These are phyloP conservation scores for Rhingia rostrata DNA, from an alignment of 2,888 invertebrate genomes.

Conservation along the genomic window DNA sequence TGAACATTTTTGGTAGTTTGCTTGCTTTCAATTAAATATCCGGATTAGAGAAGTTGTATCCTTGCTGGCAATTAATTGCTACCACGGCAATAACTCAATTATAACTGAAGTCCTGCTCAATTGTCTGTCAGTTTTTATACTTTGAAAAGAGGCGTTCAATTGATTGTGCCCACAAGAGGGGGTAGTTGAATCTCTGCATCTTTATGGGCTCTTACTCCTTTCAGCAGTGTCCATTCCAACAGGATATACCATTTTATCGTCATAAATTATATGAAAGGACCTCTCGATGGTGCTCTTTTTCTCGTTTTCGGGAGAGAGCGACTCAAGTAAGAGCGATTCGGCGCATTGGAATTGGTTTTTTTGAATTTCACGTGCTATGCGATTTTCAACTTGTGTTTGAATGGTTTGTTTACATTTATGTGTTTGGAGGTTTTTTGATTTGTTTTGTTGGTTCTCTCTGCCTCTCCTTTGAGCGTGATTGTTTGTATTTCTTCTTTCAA, in stretches of 20 bases:
- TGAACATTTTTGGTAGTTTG: constrained; percentile 79
- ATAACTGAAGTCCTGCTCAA: constrained; percentile 81
- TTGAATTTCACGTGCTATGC: constrained; percentile 63
- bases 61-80: constrained; percentile 48
- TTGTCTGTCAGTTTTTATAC: constrained; percentile 82
- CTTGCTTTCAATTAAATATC: constrained; percentile 18
- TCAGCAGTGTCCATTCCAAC: constrained; percentile 54
- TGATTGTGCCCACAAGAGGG: constrained; percentile 12
- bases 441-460: constrained; percentile 15
- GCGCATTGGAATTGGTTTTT: constrained; percentile 25
- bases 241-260: constrained; percentile 51
- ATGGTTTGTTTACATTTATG: constrained; percentile 72
- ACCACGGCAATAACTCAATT: constrained; percentile 79
- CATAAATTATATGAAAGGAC: constrained; percentile 65
- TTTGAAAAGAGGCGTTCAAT: constrained; percentile 61
- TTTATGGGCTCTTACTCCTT: constrained; percentile 51
- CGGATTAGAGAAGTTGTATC: not conserved
- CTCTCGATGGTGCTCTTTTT: constrained; percentile 25
- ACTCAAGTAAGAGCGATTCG: constrained; percentile 48
- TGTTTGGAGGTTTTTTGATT: constrained; percentile 28
- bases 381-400: constrained; percentile 50
- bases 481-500: constrained; percentile 76
- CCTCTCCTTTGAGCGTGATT: constrained; percentile 32
- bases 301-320: constrained; percentile 1
- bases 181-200: constrained; percentile 43